Conservation (phyloP, 1,140 invertebrate genomes). For the Pseudomyrmex gracilis region DNA sequence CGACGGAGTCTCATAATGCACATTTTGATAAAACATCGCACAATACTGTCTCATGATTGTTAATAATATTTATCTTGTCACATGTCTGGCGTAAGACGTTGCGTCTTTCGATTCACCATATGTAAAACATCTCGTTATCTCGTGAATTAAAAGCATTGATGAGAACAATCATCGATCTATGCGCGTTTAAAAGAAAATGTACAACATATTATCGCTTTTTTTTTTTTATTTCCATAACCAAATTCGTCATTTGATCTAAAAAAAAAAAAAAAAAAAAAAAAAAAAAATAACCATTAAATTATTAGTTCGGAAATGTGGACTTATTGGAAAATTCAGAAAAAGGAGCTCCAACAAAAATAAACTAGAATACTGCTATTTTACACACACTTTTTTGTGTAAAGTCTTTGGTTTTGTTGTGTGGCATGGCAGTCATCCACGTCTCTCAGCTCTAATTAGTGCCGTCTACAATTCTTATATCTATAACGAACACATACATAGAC, state of each 20-base stretch:
- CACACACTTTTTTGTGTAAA: slow-evolving; percentile 74
- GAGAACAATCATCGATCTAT: background rate
- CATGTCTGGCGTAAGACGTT: too few species aligned
- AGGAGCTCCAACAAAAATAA: slow-evolving; percentile 66
- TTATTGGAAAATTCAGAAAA: slow-evolving; percentile 44
- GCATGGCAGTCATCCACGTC: slow-evolving; percentile 54
- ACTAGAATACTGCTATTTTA: slow-evolving; percentile 78
- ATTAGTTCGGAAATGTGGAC: background rate
- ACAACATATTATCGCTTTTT: too few species aligned
- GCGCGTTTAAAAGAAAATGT: background rate
- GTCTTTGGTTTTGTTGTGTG: slow-evolving; percentile 82
- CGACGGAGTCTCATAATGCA: slow-evolving; percentile 37
- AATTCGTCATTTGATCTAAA: slow-evolving; percentile 4
- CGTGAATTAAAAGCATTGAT: background rate
- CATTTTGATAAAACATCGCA: background rate
- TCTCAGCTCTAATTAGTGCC: slow-evolving; percentile 22
- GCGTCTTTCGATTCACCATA: slow-evolving; percentile 27
- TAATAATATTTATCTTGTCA: too few species aligned
- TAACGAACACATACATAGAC: slow-evolving; percentile 9
- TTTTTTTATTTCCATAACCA: background rate
- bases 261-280: too few species aligned
- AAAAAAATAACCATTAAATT: slow-evolving; percentile 25
- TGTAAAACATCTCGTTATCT: slow-evolving; percentile 40
- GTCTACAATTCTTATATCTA: slow-evolving; percentile 43
- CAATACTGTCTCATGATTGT: too few species aligned